Base-by-base conservation (phyloP, 2,797 vertebrate species). In the Dallia pectoralis region DNA sequence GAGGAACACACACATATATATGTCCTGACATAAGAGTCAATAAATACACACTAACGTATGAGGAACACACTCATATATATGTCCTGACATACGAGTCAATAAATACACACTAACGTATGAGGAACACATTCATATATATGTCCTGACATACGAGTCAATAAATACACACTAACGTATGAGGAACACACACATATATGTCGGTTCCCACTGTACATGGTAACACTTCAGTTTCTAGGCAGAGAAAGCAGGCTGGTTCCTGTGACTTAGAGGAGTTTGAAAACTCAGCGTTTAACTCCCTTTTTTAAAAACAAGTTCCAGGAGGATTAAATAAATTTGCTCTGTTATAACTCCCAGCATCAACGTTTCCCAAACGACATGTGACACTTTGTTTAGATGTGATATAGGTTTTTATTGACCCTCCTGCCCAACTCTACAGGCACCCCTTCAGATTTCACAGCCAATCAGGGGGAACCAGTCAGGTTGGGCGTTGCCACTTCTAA, bases 171-270 rank as follows among this genome's bases (percentile, higher is more conserved):
- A n/a, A n/a, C n/a, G n/a, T n/a, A n/a, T n/a, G n/a, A n/a, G n/a
- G n/a, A n/a, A n/a, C n/a, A n/a, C n/a, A n/a, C n/a, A n/a, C n/a
- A n/a, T n/a, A n/a, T n/a, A n/a, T n/a, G n/a, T n/a, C n/a, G n/a
- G n/a, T 73, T 68, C 72, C 81, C 82, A 75, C 75, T 82, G 81
- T 78, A 76, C 84, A 71, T 81, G 74, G 67, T 82, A 83, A 81
- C 70, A 73, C 79, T 79, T 69, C 36, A 1, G 36, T 40, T 40
- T 71, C 71, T 66, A 88, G 87, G 83, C 86, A 87, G 88, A 85
- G 82, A 85, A 84, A 91, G 91, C 94, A 92, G 95, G 96, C 95
- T 89, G 96, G 96, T 91, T 95, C 95, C 95, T 97, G 96, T 92
- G 77, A 84, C 75, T 83, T 80, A 71, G 44, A 78, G 82, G 77